These are phyloP conservation scores for Sinotaia quadrata DNA, from an alignment of 2,888 invertebrate genomes.

Conservation along the genomic window DNA sequence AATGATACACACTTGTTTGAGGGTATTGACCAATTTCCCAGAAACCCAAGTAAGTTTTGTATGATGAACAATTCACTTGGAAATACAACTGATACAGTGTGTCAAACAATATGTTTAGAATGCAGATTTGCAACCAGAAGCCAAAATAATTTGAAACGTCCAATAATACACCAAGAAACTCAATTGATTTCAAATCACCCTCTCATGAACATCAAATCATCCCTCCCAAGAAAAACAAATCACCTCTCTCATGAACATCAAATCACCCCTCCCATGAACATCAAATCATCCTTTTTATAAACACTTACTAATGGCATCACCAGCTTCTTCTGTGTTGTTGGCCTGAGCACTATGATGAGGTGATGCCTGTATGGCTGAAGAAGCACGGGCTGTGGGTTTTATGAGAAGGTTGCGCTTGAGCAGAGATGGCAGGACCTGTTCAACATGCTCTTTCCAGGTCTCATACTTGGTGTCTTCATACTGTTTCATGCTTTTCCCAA, in stretches of 20 bases:
- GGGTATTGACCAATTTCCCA: no score
- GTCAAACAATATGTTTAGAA: no score
- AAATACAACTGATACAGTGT: no score
- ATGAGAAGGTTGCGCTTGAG: conserved; percentile 68
- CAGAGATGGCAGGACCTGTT: conserved; percentile 77
- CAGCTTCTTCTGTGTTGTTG: conserved; percentile 16
- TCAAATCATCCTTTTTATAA: neutral
- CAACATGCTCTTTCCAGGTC: conserved; percentile 81
- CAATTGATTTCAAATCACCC: no score
- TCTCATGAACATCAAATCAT: no score
- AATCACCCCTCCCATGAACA: neutral
- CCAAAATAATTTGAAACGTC: no score
- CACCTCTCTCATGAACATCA: neutral
- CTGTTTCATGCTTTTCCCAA: conserved; percentile 82
- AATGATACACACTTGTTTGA: no score
- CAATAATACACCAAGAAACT: no score
- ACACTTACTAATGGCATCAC: conserved; percentile 20
- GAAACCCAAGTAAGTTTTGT: no score
- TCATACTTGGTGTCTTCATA: conserved; percentile 83
- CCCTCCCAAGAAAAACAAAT: no score
- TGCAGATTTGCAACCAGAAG: no score
- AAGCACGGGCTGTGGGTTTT: conserved; percentile 37
- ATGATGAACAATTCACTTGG: no score
- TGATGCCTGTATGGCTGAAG: conserved; percentile 14
- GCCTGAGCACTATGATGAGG: neutral